These are phyloP conservation scores for Nothocercus julius DNA, from an alignment of 2,113 vertebrate genomes.

Conservation along the genomic window DNA sequence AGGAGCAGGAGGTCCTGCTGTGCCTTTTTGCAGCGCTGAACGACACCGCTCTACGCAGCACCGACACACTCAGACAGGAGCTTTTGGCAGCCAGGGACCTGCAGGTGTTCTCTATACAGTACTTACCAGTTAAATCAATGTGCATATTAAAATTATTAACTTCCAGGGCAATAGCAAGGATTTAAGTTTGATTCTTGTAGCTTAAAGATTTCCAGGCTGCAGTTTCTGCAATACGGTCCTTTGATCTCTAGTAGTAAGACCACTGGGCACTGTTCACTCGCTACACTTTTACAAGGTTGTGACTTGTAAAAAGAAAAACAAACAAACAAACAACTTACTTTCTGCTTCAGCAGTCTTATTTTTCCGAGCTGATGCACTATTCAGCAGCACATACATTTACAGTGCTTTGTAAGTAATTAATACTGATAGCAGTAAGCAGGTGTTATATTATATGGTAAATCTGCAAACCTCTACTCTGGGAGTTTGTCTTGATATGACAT, in stretches of 20 bases:
- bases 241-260: not conserved
- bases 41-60: not conserved
- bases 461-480: not conserved
- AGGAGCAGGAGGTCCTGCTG: not conserved
- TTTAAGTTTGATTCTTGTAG: conserved; percentile 23
- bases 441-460: not conserved
- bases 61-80: not conserved
- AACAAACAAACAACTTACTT: not conserved
- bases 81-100: not conserved
- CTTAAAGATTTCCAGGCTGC: not conserved
- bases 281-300: not conserved
- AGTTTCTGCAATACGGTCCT: not conserved
- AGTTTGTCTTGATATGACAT: not conserved
- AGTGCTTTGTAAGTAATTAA: not conserved
- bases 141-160: conserved; percentile 22
- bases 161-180: not conserved
- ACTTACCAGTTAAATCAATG: conserved; percentile 13
- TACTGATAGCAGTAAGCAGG: not conserved
- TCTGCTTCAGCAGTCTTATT: not conserved
- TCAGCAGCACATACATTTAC: not conserved
- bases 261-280: not conserved
- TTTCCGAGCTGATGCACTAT: not conserved
- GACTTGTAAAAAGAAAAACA: not conserved
- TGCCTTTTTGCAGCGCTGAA: not conserved
- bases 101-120: not conserved